phyloP scores from a whole-genome alignment of 2,888 invertebrate genomes.

The Volucella bombylans region DNA sequence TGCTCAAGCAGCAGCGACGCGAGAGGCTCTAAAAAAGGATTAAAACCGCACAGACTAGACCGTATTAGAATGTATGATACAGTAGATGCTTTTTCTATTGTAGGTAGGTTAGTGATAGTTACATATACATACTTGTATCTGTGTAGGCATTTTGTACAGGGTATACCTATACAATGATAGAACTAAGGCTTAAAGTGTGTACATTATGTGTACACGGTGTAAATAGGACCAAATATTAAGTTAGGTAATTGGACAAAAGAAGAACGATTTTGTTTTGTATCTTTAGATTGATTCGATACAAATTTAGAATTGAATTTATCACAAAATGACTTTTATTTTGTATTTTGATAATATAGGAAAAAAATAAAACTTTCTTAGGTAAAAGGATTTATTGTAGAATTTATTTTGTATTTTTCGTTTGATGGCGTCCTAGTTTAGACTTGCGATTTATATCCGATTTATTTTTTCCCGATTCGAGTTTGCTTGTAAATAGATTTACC shows the following conservation, averaged over 20 bases:
- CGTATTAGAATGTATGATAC: neutral
- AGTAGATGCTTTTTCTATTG: slow-evolving; percentile 2
- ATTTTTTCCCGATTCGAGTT: neutral
- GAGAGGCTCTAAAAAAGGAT: slow-evolving; percentile 77
- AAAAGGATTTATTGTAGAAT: slow-evolving; percentile 3
- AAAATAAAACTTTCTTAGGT: slow-evolving; percentile 6
- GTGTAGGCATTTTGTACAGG: slow-evolving; percentile 17
- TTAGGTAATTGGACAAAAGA: slow-evolving; percentile 58
- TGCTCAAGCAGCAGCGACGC: slow-evolving; percentile 75
- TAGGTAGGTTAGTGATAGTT: slow-evolving; percentile 1
- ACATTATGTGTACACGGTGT: slow-evolving; percentile 63
- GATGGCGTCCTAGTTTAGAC: neutral
- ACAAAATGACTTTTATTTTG: slow-evolving; percentile 14
- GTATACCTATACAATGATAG: slow-evolving; percentile 29
- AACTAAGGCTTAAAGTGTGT: slow-evolving; percentile 52
- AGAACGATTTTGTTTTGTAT: slow-evolving; percentile 18
- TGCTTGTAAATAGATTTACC: slow-evolving; percentile 47
- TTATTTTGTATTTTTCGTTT: neutral
- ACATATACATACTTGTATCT: slow-evolving; percentile 15
- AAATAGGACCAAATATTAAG: slow-evolving; percentile 74
- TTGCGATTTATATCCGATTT: neutral
- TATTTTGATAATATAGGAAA: neutral
- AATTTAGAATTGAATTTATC: slow-evolving; percentile 32
- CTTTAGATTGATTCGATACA: neutral
- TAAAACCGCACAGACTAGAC: slow-evolving; percentile 69